Base-by-base conservation (phyloP, 2,113 vertebrate species). In the Barbus barbus region DNA sequence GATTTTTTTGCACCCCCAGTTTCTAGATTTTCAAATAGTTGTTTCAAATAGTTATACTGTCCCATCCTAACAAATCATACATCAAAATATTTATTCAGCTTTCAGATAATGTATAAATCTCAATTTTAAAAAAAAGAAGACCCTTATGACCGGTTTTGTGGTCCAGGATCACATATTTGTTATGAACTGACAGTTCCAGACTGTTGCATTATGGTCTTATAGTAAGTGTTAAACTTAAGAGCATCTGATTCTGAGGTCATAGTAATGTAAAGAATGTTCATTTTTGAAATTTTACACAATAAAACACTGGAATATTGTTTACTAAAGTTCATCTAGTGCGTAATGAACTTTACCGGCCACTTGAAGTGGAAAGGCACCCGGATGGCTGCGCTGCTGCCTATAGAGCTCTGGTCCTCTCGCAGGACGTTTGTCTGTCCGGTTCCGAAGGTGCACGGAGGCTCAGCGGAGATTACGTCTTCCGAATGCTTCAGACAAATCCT, bases 401-500 rank as follows among this genome's bases (percentile, higher is more conserved):
- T 85, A 22, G 87, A 88, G 7, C 87, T 87, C 0, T 87, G 85
- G 41, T 92, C 92, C 16, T 89, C 81, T 0, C 86, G 89, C 36
- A 93, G 89, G 0, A 90, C 88, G 1, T 89, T 88, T 2, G 92
- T 94, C 46, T 93, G 89, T 2, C 93, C 94, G 0, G 92, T 89
- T 12, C 95, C 95, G 24, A 93, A 92, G n/a, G 93, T 93, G 84
- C 95, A 95, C 2, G 91, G 93, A 0, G 92, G 89, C 7, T 94
- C 94, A 0, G 92, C 87, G 2, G 91, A 92, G 72, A 93, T 92
- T 20, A 93, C 91, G 0, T 91, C 90, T 83, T 93, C 86, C 4
- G 93, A 93, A 0, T 94, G 95, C 71, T 93, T 94, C 26, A 95
- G 88, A 31, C 95, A 95, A 74, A 95, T 91, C 14, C 93, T 91